These are phyloP conservation scores for Centropyge bicolor DNA, from an alignment of 2,797 vertebrate genomes.

Conservation along the genomic window DNA sequence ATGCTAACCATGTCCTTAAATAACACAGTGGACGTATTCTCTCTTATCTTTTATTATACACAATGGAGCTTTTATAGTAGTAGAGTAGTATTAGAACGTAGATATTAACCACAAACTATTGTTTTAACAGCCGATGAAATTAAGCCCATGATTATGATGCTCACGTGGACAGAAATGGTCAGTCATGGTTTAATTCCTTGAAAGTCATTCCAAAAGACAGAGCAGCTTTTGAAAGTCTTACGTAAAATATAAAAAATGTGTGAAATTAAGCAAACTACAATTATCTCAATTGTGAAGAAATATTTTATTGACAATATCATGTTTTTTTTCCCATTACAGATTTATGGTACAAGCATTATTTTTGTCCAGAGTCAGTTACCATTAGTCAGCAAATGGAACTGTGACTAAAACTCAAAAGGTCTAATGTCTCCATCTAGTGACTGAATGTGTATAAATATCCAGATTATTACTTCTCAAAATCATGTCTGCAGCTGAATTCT, in stretches of 20 bases:
- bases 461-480: not conserved
- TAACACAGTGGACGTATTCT: too few relatives aligned
- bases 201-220: too few relatives aligned
- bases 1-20: too few relatives aligned
- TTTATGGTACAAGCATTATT: not conserved
- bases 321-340: not conserved
- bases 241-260: not conserved
- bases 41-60: too few relatives aligned
- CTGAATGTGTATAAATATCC: not conserved
- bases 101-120: too few relatives aligned
- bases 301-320: not conserved
- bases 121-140: too few relatives aligned
- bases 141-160: too few relatives aligned
- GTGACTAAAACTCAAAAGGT: not conserved
- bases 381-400: not conserved
- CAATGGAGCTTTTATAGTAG: too few relatives aligned
- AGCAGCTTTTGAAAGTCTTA: not conserved
- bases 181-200: too few relatives aligned
- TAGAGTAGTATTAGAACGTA: too few relatives aligned
- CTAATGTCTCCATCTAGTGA: slow-evolving; percentile 32
- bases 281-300: not conserved
- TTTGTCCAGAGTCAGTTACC: not conserved
- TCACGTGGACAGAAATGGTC: too few relatives aligned
- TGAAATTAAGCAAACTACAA: not conserved
- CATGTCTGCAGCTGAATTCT: too few relatives aligned